phyloP scores from a whole-genome alignment of 1,140 invertebrate species.

The Scaptomyza montana region DNA sequence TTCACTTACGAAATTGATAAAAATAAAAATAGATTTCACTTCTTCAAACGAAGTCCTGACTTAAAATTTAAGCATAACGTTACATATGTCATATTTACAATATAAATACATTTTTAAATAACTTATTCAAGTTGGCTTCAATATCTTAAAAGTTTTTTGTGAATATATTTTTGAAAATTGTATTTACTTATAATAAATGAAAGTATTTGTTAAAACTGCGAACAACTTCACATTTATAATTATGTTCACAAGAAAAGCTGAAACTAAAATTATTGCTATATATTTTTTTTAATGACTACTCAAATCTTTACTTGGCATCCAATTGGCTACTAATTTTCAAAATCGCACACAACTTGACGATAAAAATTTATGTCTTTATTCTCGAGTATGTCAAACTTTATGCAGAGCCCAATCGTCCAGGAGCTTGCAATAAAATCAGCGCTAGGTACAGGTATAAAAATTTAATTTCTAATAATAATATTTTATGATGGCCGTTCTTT shows the following conservation, averaged over 20 bases:
- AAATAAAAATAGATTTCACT: not conserved
- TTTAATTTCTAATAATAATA: conserved; percentile 63
- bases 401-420: conserved; percentile 31
- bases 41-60: not conserved
- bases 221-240: too few species aligned
- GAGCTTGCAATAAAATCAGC: conserved; percentile 49
- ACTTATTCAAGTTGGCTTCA: not conserved
- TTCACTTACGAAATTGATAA: not conserved
- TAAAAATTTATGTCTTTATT: conserved; percentile 52
- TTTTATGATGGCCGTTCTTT: conserved; percentile 43
- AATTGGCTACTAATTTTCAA: not conserved
- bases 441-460: conserved; percentile 48
- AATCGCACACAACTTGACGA: conserved; percentile 11
- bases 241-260: too few species aligned
- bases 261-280: not conserved
- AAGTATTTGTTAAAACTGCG: too few species aligned
- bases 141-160: too few species aligned
- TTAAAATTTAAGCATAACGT: not conserved
- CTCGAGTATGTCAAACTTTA: conserved; percentile 12
- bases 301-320: not conserved
- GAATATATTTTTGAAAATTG: too few species aligned
- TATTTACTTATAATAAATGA: too few species aligned
- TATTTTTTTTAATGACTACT: not conserved
- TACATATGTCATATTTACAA: not conserved
- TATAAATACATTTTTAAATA: too few species aligned